Evolutionary conservation across 2,113 vertebrate genomes (phyloP), one percentile per base, ranked within the genome.

Genomic region (Pachycephala philippinensis): DNA sequence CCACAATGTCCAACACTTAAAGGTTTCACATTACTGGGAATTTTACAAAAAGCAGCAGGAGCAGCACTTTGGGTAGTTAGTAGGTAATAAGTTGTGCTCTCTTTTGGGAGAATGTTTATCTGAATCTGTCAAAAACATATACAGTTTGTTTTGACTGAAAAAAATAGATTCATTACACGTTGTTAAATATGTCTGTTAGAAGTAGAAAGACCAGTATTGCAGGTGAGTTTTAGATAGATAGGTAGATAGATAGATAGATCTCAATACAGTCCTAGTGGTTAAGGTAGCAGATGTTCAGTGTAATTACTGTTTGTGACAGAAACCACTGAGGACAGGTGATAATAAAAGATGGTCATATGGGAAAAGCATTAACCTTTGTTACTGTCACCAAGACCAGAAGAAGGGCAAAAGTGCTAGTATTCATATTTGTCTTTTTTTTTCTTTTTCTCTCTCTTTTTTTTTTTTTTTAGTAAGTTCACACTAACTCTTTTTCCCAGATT

Each of bases 1-100:
- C 57, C 27, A 60, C 37, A 1, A 1, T 4, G 4, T 65, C 37
- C 50, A 57, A 0, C 10, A 13, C 3, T 35, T 84, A 9, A 39
- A 19, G 60, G 10, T 87, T 93, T 93, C 19, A n/a, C 23, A 26
- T 66, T 74, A n/a, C 4, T 37, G 17, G 4, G 16, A 17, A 40
- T 91, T 77, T 87, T 70, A 57, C 28, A 59, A 27, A 91, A 81
- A 64, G 12, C 20, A 57, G 13, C 45, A 24, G 24, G 5, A 84
- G 11, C 15, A 71, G 12, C 10, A 28, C 13, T 24, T 47, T 45
- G 52, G 5, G 10, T 65, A 69, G 8, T 44, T 76, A 70, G 13
- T 20, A 65, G 15, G 15, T 72, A 69, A 40, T 27, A 1, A 86
- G 4, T 60, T 90, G 17, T 11, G 31, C 8, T 45, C n/a, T 84